Evolutionary conservation across 2,113 vertebrate species (phyloP).

Genomic region (Gymnarchus niloticus): DNA sequence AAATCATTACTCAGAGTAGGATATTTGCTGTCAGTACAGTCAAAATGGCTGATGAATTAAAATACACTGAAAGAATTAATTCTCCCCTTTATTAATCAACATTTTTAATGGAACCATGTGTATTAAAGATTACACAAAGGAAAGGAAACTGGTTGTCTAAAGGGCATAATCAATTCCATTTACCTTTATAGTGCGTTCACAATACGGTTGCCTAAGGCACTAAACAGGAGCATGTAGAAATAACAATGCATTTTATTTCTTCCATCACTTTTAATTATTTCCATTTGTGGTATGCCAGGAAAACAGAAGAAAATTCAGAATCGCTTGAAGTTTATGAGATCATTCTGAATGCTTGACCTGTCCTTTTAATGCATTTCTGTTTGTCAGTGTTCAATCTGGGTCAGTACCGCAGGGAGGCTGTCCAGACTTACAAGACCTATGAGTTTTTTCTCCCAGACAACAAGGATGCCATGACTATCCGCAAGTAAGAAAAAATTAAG

Average conservation of each 20-base stretch:
- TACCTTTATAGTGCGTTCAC: too few species aligned
- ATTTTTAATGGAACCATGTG: neutral
- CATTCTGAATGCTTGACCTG: conserved; percentile 10
- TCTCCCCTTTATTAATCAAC: neutral
- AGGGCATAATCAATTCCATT: too few species aligned
- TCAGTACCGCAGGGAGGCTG: conserved; percentile 81
- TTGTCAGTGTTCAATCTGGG: conserved; percentile 81
- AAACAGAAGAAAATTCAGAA: neutral
- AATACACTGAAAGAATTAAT: too few species aligned
- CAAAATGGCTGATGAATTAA: too few species aligned
- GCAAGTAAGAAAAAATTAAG: conserved; percentile 61
- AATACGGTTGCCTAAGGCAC: too few species aligned
- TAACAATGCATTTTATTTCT: neutral
- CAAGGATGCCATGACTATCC: conserved; percentile 76
- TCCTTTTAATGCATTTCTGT: neutral
- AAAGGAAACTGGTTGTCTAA: neutral
- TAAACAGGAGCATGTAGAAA: too few species aligned
- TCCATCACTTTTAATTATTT: neutral
- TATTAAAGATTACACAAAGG: neutral
- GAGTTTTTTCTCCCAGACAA: conserved; percentile 83
- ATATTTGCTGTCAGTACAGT: too few species aligned
- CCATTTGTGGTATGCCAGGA: neutral
- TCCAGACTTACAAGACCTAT: conserved; percentile 77
- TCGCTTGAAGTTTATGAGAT: too few species aligned
- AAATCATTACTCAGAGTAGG: too few species aligned